phyloP scores from a whole-genome alignment of 2,888 invertebrate species.

The Cylloceria caligata region DNA sequence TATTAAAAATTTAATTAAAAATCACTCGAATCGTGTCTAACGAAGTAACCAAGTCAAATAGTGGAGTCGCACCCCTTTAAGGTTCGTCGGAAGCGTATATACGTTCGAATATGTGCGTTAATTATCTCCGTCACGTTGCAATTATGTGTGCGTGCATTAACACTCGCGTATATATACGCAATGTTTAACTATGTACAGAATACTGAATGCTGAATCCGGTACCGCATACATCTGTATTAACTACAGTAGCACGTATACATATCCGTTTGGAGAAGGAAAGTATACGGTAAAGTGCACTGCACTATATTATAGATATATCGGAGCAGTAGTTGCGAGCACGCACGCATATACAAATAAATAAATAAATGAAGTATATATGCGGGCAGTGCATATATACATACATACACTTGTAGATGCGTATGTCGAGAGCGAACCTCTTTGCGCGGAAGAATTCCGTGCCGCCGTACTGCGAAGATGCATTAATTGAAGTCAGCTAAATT shows the following conservation, averaged over 20 bases:
- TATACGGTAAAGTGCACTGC: constrained; percentile 28
- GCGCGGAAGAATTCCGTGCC: constrained; percentile 48
- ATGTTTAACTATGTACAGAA: neutral
- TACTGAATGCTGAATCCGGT: constrained; percentile 9
- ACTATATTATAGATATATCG: constrained; percentile 47
- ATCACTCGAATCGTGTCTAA: constrained; percentile 43
- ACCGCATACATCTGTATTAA: constrained; percentile 27
- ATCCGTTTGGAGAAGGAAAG: constrained; percentile 42
- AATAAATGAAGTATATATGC: constrained; percentile 19
- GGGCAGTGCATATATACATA: neutral
- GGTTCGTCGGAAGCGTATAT: constrained; percentile 13
- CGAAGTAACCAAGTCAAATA: constrained; percentile 30
- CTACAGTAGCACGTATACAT: constrained; percentile 11
- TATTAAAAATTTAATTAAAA: constrained; percentile 16
- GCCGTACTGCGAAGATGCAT: constrained; percentile 74
- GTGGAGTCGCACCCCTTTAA: constrained; percentile 21
- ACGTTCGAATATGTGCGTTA: constrained; percentile 56
- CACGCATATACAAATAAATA: constrained; percentile 9
- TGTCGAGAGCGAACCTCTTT: constrained; percentile 11
- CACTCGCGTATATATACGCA: neutral
- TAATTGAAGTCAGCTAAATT: constrained; percentile 82
- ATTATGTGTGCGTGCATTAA: constrained; percentile 42
- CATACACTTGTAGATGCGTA: neutral
- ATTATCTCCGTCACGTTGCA: constrained; percentile 50
- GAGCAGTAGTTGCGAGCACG: constrained; percentile 3